Evolutionary conservation across 2,113 vertebrate genomes (phyloP).

Genomic region (Alosa alosa): DNA sequence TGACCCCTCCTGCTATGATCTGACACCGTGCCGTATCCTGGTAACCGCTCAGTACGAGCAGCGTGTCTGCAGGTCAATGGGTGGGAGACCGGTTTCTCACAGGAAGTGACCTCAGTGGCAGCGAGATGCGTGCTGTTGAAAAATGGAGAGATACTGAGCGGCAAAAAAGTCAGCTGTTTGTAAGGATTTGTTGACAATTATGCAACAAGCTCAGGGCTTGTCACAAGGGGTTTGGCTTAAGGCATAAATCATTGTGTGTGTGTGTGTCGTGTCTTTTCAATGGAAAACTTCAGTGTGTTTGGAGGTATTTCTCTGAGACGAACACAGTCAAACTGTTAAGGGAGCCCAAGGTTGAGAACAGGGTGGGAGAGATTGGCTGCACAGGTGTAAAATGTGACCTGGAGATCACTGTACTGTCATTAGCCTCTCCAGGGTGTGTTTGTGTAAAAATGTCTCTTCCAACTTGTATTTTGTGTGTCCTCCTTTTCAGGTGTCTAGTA

Average conservation of each 20-base stretch:
- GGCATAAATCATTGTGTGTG: background rate
- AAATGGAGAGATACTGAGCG: background rate
- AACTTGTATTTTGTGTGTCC: background rate
- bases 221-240: background rate
- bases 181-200: background rate
- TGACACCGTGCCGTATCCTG: background rate
- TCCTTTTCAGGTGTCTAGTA: background rate
- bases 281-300: background rate
- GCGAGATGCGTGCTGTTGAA: background rate
- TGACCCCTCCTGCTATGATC: background rate
- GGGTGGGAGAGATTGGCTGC: background rate
- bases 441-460: background rate
- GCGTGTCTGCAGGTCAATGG: background rate
- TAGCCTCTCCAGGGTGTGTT: background rate
- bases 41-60: background rate
- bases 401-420: background rate
- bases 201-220: background rate
- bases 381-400: background rate
- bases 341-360: background rate
- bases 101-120: background rate
- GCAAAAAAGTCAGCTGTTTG: background rate
- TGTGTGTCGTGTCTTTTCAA: background rate
- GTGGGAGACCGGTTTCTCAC: background rate
- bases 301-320: background rate
- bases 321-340: background rate